These are phyloP conservation scores for Pelmatolapia mariae DNA, from an alignment of 2,113 vertebrate species.

Conservation along the genomic window DNA sequence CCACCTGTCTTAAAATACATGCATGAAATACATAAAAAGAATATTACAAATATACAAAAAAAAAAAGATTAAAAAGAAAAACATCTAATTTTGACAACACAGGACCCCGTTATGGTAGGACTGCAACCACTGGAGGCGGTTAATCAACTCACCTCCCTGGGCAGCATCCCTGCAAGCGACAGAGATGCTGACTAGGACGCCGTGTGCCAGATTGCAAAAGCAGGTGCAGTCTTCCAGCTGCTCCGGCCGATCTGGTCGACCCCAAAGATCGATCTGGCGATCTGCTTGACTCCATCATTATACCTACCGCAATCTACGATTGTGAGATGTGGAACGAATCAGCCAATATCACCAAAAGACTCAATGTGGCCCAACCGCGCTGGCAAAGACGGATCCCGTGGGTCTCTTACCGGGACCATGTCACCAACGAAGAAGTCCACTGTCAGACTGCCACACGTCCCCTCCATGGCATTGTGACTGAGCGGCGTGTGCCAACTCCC, in stretches of 20 bases:
- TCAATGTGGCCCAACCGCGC: neutral
- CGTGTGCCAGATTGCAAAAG: neutral
- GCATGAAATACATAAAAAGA: neutral
- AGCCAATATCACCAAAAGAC: neutral
- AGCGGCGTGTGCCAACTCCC: neutral
- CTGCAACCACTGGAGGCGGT: fast-evolving
- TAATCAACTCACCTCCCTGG: neutral
- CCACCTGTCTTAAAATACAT: neutral
- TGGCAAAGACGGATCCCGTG: neutral
- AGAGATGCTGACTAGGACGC: neutral
- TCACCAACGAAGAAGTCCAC: neutral
- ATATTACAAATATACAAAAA: neutral
- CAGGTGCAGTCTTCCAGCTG: neutral
- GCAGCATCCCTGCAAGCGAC: neutral
- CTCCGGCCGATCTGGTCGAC: neutral
- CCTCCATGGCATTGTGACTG: neutral
- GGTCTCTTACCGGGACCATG: neutral
- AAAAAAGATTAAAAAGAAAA: neutral
- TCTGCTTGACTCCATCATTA: neutral
- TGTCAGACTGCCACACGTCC: neutral
- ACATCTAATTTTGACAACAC: neutral
- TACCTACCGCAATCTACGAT: fast-evolving
- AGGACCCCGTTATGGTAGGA: neutral
- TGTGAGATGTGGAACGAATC: neutral
- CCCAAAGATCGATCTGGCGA: neutral